Evolutionary conservation across 2,797 vertebrate species (phyloP), one percentile per base, ranked within the genome.

Genomic region (Malurus leucopterus): DNA sequence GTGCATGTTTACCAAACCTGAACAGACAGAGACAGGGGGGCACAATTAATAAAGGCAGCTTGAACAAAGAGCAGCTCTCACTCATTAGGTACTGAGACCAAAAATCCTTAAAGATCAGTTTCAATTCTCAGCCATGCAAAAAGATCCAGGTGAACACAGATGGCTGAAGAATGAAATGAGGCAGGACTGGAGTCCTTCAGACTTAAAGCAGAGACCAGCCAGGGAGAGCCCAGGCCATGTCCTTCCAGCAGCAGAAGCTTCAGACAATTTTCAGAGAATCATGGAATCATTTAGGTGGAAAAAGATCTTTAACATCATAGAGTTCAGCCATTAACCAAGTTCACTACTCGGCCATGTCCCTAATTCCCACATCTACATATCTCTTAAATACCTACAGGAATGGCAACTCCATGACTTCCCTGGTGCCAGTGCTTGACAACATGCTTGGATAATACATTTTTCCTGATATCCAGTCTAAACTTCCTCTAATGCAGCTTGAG

Each of bases 391-490:
- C 21, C 11, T 24, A 22, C 13, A 59, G 27, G 46, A 23, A 17
- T 4, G 6, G n/a, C 11, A 46, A 8, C 13, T 23, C 46, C 13
- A 12, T 1, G 0, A 8, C 18, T 24, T 61, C 29, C 47, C 41
- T 26, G 26, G 71, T 3, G 6, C 18, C 64, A 55, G 12, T 8
- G 30, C 49, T 55, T 10, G 13, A n/a, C 49, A 43, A 11, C 13
- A 8, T 4, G 23, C 30, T 61, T 0, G 0, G 43, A 24, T 38
- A 32, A 41, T 3, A 34, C 34, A 3, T 50, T 55, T 61, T 27
- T n/a, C 59, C 26, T 22, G 22, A 24, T 12, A 50, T 13, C 26
- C 29, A 34, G 4, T 5, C 7, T 55, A 27, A 54, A 71, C 18
- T 32, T 40, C 7, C 13, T 29, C 27, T 30, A 12, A 11, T 4